Evolutionary conservation across 2,113 vertebrate genomes (phyloP).

Genomic region (Microcebus tavaratra): DNA sequence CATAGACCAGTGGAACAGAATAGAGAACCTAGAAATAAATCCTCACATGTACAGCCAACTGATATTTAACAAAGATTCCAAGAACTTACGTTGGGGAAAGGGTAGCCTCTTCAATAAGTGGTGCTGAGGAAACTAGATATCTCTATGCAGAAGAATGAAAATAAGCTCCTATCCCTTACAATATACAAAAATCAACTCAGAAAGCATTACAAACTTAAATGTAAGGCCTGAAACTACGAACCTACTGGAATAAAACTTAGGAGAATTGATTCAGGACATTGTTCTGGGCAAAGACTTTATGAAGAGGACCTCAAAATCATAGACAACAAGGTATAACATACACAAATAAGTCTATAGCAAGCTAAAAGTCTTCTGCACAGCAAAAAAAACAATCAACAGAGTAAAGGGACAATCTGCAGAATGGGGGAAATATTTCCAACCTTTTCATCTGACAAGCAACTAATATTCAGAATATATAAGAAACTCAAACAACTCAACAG

Average conservation of each 20-base stretch:
- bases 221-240: background rate
- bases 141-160: background rate
- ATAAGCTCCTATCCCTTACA: background rate
- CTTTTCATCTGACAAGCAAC: background rate
- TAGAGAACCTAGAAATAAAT: background rate
- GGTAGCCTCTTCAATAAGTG: background rate
- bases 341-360: background rate
- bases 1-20: background rate
- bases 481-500: background rate
- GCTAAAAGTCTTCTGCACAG: background rate
- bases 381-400: background rate
- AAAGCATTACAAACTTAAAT: background rate
- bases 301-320: background rate
- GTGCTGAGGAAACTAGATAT: background rate
- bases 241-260: background rate
- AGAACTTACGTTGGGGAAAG: background rate
- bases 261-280: background rate
- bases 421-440: background rate
- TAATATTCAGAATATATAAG: background rate
- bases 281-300: background rate
- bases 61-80: background rate
- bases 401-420: background rate
- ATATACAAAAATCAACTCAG: background rate
- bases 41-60: background rate
- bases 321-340: background rate